Evolutionary conservation across 2,888 invertebrate genomes (phyloP), one percentile per base, ranked within the genome.

Genomic region (Drosophila histrio): DNA sequence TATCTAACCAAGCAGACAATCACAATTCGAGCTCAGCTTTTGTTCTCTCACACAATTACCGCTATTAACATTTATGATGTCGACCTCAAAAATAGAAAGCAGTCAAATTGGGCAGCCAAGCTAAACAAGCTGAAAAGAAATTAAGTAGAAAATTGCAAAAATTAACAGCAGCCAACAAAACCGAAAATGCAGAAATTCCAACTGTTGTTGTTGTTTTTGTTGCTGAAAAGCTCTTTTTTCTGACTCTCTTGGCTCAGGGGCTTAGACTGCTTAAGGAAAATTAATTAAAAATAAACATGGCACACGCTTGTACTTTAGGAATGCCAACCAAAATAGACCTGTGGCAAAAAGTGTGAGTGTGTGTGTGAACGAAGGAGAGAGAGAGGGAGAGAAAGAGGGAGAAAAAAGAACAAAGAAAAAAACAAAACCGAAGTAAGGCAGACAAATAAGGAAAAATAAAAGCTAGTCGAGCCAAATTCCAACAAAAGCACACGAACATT

Each of bases 251-350:
- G 66, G 61, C 62, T 50, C 43, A 26, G 64, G 56, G 83, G 72
- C 86, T 83, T 67, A 88, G 76, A 87, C 88, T 88, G 83, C 88
- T 87, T 88, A 85, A 88, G 87, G 79, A 88, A 84, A 84, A 84
- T 84, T 84, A 84, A 84, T 84, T 84, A 84, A 84, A 84, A 88
- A 84, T 84, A 86, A 84, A 84, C 83, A 84, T 84, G 82, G 87
- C 84, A 84, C 84, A 82, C 77, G 77, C 87, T 83, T 87, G 83
- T 83, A 59, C 88, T 77, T 67, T 64, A 60, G 76, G 82, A 87
- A 87, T 82, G 82, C 87, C 82, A 71, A 73, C 73, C 63, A 86
- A 82, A 80, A 86, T 76, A 80, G 76, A 82, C 79, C 86, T 69
- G 79, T 67, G 79, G 83, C 86, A 41, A 52, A 28, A 64, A 34